Conservation (phyloP, 2,797 vertebrate species). For the Acrossocheilus wenchowensis region DNA sequence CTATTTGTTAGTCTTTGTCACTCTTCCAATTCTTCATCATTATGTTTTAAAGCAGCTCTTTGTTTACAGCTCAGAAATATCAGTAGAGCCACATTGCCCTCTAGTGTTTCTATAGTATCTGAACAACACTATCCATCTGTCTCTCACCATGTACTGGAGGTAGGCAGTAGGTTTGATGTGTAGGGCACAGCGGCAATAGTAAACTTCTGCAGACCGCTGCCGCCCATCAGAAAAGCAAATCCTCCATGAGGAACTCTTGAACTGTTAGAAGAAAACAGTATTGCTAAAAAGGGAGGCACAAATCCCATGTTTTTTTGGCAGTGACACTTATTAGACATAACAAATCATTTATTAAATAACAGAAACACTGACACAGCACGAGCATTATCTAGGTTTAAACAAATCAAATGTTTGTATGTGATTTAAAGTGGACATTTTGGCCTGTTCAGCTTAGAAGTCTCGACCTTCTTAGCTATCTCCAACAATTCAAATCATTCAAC, state of each 20-base stretch:
- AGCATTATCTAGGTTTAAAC: not conserved
- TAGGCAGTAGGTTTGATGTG: conserved; percentile 93
- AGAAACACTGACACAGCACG: not conserved
- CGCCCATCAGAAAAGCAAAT: conserved; percentile 96
- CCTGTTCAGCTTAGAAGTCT: no score
- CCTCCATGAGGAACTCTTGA: conserved; percentile 98
- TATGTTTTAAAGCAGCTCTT: conserved; percentile 17
- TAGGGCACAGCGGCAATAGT: conserved; percentile 94
- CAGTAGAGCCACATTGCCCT: conserved; percentile 70
- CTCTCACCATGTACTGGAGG: conserved; percentile 95
- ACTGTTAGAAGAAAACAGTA: conserved; percentile 71
- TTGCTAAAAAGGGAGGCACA: not conserved
- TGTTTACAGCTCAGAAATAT: conserved; percentile 10
- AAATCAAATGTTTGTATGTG: not conserved
- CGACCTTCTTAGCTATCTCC: not conserved
- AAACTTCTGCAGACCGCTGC: conserved; percentile 96
- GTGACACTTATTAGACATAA: not conserved
- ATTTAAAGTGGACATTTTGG: not conserved
- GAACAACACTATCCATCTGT: not conserved
- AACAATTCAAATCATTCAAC: not conserved
- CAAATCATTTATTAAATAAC: not conserved
- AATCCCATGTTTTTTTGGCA: not conserved
- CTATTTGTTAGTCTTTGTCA: conserved; percentile 7
- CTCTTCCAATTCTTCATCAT: conserved; percentile 20
- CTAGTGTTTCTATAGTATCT: conserved; percentile 59